phyloP scores from a whole-genome alignment of 2,797 vertebrate species.

The Chelon labrosus region DNA sequence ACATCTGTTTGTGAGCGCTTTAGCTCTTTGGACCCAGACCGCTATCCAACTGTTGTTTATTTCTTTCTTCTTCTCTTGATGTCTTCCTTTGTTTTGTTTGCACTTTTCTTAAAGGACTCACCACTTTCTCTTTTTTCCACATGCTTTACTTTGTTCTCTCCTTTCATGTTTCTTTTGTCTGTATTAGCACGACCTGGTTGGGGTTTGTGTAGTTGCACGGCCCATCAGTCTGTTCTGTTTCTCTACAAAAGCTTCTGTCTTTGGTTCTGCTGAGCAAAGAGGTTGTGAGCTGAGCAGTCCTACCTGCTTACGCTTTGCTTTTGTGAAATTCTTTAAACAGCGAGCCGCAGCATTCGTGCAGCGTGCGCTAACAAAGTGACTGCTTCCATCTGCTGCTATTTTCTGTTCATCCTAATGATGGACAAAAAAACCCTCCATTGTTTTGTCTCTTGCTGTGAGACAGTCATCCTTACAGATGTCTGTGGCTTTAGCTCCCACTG shows the following conservation, averaged over 20 bases:
- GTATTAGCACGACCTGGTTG: slow-evolving; percentile 15
- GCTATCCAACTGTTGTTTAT: slow-evolving; percentile 35
- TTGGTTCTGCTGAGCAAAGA: slow-evolving; percentile 45
- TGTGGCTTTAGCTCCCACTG: slow-evolving; percentile 33
- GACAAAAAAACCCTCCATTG: slow-evolving; percentile 21
- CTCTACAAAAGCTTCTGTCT: slow-evolving; percentile 24
- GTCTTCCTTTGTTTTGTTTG: slow-evolving; percentile 46
- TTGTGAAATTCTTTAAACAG: neutral
- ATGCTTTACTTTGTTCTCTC: neutral
- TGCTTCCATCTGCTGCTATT: slow-evolving; percentile 47
- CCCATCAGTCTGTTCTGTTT: slow-evolving; percentile 19
- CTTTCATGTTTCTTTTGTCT: slow-evolving; percentile 9
- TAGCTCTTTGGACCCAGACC: slow-evolving; percentile 33
- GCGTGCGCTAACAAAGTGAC: slow-evolving; percentile 24
- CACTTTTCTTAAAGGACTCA: slow-evolving; percentile 30
- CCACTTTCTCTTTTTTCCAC: slow-evolving; percentile 22
- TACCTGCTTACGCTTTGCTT: slow-evolving; percentile 27
- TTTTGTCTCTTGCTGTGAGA: slow-evolving; percentile 43
- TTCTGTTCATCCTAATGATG: slow-evolving; percentile 40
- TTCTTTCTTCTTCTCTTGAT: slow-evolving; percentile 39
- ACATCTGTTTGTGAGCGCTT: slow-evolving; percentile 48
- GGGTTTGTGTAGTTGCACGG: slow-evolving; percentile 4
- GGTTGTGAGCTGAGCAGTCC: neutral
- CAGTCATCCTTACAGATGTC: slow-evolving; percentile 42
- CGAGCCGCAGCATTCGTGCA: slow-evolving; percentile 9